These are phyloP conservation scores for Sebastes trivittatus DNA, from an alignment of 2,797 vertebrate genomes.

Conservation along the genomic window DNA sequence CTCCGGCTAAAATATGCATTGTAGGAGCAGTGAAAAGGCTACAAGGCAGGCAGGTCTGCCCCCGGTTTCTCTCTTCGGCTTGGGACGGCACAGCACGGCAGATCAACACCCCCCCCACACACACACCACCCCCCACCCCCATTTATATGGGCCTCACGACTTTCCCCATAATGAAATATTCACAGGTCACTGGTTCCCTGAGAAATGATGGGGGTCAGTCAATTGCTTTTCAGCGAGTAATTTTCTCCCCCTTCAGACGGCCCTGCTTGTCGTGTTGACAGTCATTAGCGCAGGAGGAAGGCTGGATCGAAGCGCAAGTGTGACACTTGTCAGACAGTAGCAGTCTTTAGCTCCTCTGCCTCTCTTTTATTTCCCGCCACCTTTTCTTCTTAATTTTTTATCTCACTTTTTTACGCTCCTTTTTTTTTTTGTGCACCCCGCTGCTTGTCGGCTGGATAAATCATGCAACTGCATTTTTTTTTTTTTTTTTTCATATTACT, in stretches of 20 bases:
- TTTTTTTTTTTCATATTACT: neutral
- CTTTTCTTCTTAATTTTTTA: constrained; percentile 53
- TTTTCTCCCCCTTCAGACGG: constrained; percentile 88
- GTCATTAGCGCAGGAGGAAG: constrained; percentile 86
- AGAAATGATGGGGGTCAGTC: constrained; percentile 96
- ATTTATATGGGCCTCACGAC: constrained; percentile 89
- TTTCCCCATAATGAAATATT: constrained; percentile 98
- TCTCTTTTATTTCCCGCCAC: constrained; percentile 65
- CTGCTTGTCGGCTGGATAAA: constrained; percentile 60
- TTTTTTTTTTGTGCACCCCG: constrained; percentile 28
- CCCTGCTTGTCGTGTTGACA: constrained; percentile 85
- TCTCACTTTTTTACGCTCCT: constrained; percentile 21
- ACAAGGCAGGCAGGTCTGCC: constrained; percentile 38
- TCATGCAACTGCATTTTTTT: constrained; percentile 15
- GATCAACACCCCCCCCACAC: constrained; percentile 52
- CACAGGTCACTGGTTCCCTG: constrained; percentile 97
- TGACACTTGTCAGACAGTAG: constrained; percentile 75
- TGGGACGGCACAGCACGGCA: constrained; percentile 28
- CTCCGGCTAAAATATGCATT: constrained; percentile 19
- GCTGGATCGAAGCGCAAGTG: constrained; percentile 75
- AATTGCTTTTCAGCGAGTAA: constrained; percentile 92
- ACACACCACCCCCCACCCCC: constrained; percentile 17
- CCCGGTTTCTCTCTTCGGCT: constrained; percentile 29
- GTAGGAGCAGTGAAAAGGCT: constrained; percentile 29
- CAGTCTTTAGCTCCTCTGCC: constrained; percentile 74